Conservation (phyloP, 2,797 vertebrate species). For the Cuculus canorus region DNA sequence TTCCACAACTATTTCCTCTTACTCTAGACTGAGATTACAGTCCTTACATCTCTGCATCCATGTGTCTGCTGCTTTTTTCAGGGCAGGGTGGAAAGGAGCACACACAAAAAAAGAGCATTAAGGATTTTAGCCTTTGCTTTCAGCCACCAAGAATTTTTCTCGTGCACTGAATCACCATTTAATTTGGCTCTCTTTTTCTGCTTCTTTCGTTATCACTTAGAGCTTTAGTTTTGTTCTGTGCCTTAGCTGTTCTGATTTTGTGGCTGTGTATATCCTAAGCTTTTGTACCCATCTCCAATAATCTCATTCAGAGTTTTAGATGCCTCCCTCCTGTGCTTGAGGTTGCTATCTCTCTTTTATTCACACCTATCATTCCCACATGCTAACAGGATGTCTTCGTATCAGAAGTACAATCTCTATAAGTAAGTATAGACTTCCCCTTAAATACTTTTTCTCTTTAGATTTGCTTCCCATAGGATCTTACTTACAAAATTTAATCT, state of each 20-base stretch:
- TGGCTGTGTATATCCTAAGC: neutral
- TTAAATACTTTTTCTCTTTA: neutral
- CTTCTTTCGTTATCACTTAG: neutral
- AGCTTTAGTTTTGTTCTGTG: neutral
- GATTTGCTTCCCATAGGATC: neutral
- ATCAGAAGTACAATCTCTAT: neutral
- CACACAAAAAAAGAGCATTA: neutral
- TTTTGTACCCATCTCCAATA: neutral
- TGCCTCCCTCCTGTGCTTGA: neutral
- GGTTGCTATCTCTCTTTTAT: neutral
- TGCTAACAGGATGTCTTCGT: neutral
- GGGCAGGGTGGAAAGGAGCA: neutral
- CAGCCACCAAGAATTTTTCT: neutral
- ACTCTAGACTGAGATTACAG: neutral
- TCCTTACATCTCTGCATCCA: neutral
- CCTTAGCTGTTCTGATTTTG: neutral
- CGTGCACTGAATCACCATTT: neutral
- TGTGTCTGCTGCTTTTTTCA: neutral
- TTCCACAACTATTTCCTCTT: neutral
- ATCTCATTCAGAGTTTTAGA: neutral
- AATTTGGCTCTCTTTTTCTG: neutral
- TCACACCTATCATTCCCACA: neutral
- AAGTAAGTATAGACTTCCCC: neutral
- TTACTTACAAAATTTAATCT: accelerated
- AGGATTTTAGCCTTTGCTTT: neutral